Evolutionary conservation across 2,797 vertebrate genomes (phyloP), one percentile per base, ranked within the genome.

Genomic region (Urocyon cinereoargenteus): DNA sequence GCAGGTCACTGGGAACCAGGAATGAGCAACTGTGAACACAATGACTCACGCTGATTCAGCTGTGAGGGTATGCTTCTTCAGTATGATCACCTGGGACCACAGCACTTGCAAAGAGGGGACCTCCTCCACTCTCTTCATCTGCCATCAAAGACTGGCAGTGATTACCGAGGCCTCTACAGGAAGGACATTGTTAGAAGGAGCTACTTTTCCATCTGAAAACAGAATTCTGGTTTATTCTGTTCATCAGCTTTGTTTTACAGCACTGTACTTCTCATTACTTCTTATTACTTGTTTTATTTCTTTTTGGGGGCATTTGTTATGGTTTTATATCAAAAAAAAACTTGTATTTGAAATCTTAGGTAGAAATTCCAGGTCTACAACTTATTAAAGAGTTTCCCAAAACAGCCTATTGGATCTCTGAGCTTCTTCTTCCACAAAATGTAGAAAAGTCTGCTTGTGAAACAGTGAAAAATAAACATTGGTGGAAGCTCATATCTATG

Each of bases 141-240:
- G 19, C 34, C 16, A 49, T 66, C 36, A 68, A 77, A 82, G 70
- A 4, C 45, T 18, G 3, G 40, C 21, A 28, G 28, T 11, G 19
- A 51, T 77, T 5, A 57, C 9, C 13, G 40, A 57, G 9, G 7
- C 10, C 1, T 2, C 28, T 22, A 22, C 28, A 83, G 36, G 8
- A 75, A 66, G 8, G 2, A 12, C 6, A 14, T 15, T 14, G 4
- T 11, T n/a, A 57, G 40, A 84, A 26, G 55, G 92, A 96, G 40
- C 12, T 34, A 64, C 40, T 61, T 94, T 91, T 85, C 61, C 10
- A 70, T 19, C 26, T 73, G 75, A 91, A 96, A 96, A 85, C 14
- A 85, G 24, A 88, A 31, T 57, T 87, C 34, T 59, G 40, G 49
- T 24, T 94, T 70, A 86, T 72, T 96, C 24, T 34, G 21, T n/a